Evolutionary conservation across 1,140 invertebrate genomes (phyloP).

Genomic region (Heterodera carotae): DNA sequence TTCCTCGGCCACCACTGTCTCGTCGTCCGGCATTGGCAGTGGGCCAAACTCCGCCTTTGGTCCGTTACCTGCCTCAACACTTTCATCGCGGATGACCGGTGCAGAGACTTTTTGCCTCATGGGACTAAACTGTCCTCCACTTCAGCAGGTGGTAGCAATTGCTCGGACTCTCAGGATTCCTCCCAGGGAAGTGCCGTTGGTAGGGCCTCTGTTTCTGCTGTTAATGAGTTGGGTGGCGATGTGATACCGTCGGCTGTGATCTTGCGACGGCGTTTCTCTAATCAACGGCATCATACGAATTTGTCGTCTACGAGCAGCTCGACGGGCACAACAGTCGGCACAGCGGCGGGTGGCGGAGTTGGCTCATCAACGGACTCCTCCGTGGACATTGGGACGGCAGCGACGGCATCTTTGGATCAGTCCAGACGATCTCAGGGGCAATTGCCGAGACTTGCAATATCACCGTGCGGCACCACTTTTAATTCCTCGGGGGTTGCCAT

Average conservation of each 20-base stretch:
- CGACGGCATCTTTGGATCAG: slow-evolving; percentile 22
- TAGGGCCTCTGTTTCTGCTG: not conserved
- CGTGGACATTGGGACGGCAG: slow-evolving; percentile 60
- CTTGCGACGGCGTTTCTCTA: slow-evolving; percentile 60
- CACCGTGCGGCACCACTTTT: slow-evolving; percentile 37
- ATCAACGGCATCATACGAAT: slow-evolving; percentile 62
- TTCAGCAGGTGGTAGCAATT: not conserved
- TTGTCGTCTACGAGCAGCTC: slow-evolving; percentile 56
- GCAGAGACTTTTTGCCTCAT: not conserved
- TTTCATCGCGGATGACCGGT: not conserved
- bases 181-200: not conserved
- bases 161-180: slow-evolving; percentile 14
- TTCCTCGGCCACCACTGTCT: slow-evolving; percentile 21
- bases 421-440: not conserved
- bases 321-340: slow-evolving; percentile 41
- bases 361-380: slow-evolving; percentile 57
- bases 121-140: not conserved
- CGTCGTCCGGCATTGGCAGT: slow-evolving; percentile 32
- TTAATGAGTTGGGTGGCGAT: slow-evolving; percentile 17
- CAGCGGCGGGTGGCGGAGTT: slow-evolving; percentile 23
- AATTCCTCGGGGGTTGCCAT: not conserved
- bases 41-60: slow-evolving; percentile 25
- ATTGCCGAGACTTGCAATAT: slow-evolving; percentile 53
- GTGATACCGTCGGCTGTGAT: slow-evolving; percentile 54
- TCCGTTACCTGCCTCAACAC: not conserved